Conservation (phyloP, 2,113 vertebrate species). For the Antechinus flavipes region DNA sequence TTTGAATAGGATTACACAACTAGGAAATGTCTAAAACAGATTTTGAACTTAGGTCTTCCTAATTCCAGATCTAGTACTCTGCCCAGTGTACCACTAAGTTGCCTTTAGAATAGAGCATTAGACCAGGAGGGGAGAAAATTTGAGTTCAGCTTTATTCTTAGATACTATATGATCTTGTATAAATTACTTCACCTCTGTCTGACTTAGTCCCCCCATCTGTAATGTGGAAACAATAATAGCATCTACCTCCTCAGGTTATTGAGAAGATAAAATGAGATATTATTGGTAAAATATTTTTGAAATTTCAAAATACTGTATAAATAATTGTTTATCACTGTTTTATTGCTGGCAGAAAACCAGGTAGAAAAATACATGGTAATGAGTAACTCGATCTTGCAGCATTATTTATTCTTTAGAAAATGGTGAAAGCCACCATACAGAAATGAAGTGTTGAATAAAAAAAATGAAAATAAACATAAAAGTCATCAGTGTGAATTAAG, state of each 20-base stretch:
- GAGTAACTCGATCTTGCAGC: constrained; percentile 13
- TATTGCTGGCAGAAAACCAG: constrained; percentile 24
- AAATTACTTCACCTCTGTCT: not conserved
- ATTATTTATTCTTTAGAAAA: constrained; percentile 27
- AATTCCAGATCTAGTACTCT: not conserved
- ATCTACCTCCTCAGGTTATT: constrained; percentile 9
- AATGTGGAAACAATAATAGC: not conserved
- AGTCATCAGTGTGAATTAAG: constrained; percentile 46
- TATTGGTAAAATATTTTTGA: not conserved
- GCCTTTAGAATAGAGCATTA: not conserved
- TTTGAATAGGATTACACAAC: not conserved
- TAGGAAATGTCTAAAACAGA: not conserved
- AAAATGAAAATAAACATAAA: constrained; percentile 42
- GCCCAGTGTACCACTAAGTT: not conserved
- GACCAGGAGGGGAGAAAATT: not conserved
- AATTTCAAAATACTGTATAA: not conserved
- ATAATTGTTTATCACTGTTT: not conserved
- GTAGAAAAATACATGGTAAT: not conserved
- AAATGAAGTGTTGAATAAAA: not conserved
- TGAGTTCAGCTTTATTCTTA: not conserved
- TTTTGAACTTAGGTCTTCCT: not conserved
- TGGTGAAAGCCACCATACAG: constrained; percentile 12
- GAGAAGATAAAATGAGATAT: constrained; percentile 21
- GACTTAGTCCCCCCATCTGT: not conserved
- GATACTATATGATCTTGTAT: not conserved